phyloP scores from a whole-genome alignment of 2,113 vertebrate species.

The Hemichromis elongatus region DNA sequence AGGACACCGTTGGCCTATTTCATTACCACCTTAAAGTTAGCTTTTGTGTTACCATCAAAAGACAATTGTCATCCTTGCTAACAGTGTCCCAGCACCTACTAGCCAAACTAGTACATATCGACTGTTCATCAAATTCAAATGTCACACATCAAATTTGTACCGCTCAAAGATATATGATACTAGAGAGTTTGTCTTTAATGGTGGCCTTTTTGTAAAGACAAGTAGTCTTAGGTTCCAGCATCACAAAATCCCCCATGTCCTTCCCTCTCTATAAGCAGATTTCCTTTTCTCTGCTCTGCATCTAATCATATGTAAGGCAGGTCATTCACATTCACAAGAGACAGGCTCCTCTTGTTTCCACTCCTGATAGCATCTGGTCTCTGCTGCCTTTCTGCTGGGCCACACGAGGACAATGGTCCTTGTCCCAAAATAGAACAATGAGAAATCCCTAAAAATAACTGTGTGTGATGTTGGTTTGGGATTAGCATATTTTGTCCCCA shows the following conservation, averaged over 20 bases:
- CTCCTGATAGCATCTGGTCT: conserved; percentile 3
- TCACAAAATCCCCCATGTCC: neutral
- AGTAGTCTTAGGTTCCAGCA: neutral
- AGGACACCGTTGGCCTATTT: neutral
- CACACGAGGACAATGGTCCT: neutral
- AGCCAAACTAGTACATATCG: neutral
- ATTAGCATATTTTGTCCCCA: conserved; percentile 61
- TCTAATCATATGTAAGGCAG: neutral
- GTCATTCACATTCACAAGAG: neutral
- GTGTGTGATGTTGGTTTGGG: conserved; percentile 22
- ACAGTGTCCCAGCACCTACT: rapidly evolving
- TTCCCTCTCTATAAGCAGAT: neutral
- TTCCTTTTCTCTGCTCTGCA: neutral
- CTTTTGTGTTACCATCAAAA: neutral
- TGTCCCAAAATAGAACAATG: conserved; percentile 30
- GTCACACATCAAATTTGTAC: neutral
- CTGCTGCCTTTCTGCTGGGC: neutral
- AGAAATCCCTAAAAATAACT: conserved; percentile 19
- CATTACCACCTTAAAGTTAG: neutral
- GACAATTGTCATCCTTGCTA: neutral
- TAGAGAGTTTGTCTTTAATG: neutral
- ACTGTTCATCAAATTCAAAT: neutral
- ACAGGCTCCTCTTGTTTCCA: neutral
- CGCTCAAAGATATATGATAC: neutral
- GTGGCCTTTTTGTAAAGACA: neutral